Conservation (phyloP, 1,140 invertebrate species). For the Macrostomum lignano region DNA sequence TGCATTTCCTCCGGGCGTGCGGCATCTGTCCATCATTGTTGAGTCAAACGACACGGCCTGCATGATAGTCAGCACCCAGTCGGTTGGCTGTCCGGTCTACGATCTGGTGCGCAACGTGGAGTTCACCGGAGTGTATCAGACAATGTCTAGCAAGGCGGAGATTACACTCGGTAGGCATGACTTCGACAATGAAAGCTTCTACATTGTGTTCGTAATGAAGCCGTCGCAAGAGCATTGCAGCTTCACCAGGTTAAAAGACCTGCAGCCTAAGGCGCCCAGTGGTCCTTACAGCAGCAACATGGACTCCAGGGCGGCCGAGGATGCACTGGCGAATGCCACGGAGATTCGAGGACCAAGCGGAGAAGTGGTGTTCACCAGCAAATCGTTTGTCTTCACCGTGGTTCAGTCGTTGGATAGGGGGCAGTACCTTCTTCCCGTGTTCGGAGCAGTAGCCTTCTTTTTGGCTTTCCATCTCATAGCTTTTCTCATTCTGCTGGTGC, state of each 20-base stretch:
- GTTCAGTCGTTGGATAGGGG: no score
- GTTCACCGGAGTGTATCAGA: constrained; percentile 41
- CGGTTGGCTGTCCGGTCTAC: constrained; percentile 45
- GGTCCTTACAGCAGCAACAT: no score
- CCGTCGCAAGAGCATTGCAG: no score
- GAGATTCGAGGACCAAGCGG: no score
- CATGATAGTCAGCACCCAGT: constrained; percentile 42
- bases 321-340: no score
- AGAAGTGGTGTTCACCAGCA: no score
- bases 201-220: constrained; percentile 29
- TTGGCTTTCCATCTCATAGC: constrained; percentile 45
- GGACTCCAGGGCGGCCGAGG: no score
- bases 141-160: constrained; percentile 39
- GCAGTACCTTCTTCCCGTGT: constrained; percentile 28
- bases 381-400: no score
- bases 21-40: constrained; percentile 38
- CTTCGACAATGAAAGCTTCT: no score
- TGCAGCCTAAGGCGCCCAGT: no score
- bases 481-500: constrained; percentile 44
- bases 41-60: constrained; percentile 37
- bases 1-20: constrained; percentile 26
- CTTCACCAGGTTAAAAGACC: no score
- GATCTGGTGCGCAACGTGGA: constrained; percentile 41
- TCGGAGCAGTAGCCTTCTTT: constrained; percentile 35
- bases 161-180: no score